Evolutionary conservation across 1,140 invertebrate genomes (phyloP).

Genomic region (Aradophagus sp.): DNA sequence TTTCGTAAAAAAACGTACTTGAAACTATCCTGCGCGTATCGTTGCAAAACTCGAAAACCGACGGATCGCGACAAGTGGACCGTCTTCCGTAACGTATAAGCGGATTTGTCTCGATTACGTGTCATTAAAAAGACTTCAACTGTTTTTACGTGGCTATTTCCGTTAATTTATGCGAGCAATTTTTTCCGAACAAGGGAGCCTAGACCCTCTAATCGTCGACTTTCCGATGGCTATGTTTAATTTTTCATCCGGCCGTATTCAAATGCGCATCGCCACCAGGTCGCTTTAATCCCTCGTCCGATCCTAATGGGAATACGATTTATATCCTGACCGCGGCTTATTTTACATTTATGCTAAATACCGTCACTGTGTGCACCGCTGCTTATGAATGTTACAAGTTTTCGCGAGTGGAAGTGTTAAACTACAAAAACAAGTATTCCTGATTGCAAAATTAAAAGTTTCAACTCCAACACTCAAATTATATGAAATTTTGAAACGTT

Average conservation of each 20-base stretch:
- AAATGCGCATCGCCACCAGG: conserved; percentile 58
- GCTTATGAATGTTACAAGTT: conserved; percentile 54
- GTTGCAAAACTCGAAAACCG: no score
- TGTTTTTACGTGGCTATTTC: no score
- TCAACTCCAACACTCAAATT: no score
- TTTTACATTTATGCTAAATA: conserved; percentile 74
- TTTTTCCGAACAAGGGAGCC: neutral
- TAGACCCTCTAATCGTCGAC: conserved; percentile 62
- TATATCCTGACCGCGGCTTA: conserved; percentile 68
- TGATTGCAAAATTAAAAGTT: conserved; percentile 10
- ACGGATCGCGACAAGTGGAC: no score
- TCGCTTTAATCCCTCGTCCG: conserved; percentile 43
- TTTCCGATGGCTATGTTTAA: conserved; percentile 66
- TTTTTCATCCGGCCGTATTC: conserved; percentile 70
- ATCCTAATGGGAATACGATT: conserved; percentile 72
- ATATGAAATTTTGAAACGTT: no score
- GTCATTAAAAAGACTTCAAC: no score
- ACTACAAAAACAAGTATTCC: neutral
- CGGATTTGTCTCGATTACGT: no score
- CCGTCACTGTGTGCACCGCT: conserved; percentile 41
- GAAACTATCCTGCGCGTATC: no score
- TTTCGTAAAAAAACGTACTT: no score
- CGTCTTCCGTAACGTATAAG: no score
- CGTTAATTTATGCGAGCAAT: no score
- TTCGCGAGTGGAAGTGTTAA: conserved; percentile 18